Evolutionary conservation across 2,113 vertebrate species (phyloP).

Genomic region (Crotalus helleri): DNA sequence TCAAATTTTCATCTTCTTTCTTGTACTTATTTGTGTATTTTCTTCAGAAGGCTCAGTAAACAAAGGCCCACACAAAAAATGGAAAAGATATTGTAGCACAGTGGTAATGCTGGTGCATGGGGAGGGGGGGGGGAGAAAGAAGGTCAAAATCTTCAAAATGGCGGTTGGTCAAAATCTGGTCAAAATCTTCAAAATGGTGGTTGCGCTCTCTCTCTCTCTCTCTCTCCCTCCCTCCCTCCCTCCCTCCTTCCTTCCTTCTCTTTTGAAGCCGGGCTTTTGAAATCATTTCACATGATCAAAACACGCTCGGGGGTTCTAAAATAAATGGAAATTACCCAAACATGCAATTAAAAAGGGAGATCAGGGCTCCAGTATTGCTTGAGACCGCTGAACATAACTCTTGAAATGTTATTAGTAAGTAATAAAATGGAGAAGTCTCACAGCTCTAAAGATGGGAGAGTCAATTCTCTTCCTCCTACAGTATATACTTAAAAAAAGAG

Average conservation of each 20-base stretch:
- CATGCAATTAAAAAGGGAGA: constrained; percentile 7
- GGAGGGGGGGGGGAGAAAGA: too few relatives aligned
- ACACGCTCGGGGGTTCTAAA: not conserved
- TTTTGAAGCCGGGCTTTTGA: not conserved
- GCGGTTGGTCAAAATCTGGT: not conserved
- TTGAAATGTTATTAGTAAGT: constrained; percentile 8
- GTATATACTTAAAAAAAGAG: not conserved
- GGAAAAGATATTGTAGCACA: too few relatives aligned
- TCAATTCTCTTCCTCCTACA: not conserved
- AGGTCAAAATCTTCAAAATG: not conserved
- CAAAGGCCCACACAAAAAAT: too few relatives aligned
- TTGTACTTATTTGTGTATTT: too few relatives aligned
- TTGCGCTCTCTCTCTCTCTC: too few relatives aligned
- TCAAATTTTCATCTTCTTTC: too few relatives aligned
- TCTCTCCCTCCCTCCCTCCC: too few relatives aligned
- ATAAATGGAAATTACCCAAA: not conserved
- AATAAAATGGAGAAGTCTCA: not conserved
- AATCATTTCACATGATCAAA: not conserved
- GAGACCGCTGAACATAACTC: not conserved
- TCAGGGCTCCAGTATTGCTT: not conserved
- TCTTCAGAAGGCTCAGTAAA: too few relatives aligned
- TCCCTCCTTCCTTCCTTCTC: not conserved
- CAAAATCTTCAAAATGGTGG: too few relatives aligned
- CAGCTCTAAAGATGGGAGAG: too few relatives aligned
- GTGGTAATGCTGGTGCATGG: too few relatives aligned